These are phyloP conservation scores for Calyptommatus sinebrachiatus DNA, from an alignment of 2,113 vertebrate species.

Conservation along the genomic window DNA sequence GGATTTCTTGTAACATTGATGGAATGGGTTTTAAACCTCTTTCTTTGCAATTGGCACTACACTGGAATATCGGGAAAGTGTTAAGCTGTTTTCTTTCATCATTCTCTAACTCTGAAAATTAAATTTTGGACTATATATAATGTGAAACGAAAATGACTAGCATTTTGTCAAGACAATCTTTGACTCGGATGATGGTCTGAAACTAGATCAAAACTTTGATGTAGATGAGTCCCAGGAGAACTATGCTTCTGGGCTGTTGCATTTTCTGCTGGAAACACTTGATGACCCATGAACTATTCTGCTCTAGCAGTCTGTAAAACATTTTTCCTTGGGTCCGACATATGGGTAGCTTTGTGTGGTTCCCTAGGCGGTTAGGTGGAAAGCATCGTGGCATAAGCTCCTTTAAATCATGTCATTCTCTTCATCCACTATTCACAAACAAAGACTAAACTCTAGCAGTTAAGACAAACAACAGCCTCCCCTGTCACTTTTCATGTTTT, in stretches of 20 bases:
- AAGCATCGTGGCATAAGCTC: constrained; percentile 4
- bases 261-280: not conserved
- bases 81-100: no score
- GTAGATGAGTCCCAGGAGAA: not conserved
- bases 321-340: constrained; percentile 2
- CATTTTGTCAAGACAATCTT: no score
- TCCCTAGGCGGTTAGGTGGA: not conserved
- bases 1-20: no score
- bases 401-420: not conserved
- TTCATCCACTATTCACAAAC: constrained; percentile 32
- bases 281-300: not conserved
- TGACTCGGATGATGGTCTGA: no score
- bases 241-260: not conserved
- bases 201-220: no score
- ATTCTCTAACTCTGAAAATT: no score
- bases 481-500: constrained; percentile 4
- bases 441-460: constrained; percentile 20
- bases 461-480: constrained; percentile 40
- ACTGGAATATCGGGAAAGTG: no score
- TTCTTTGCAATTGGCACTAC: no score
- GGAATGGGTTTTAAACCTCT: no score
- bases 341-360: constrained; percentile 8
- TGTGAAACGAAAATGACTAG: no score
- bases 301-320: not conserved
- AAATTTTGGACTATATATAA: no score